Percentiles rank a stretch among this genome's conserved stretches.
These are phyloP conservation scores for Oegoconia quadripuncta DNA, from an alignment of 2,888 invertebrate species.

Conservation along the genomic window DNA sequence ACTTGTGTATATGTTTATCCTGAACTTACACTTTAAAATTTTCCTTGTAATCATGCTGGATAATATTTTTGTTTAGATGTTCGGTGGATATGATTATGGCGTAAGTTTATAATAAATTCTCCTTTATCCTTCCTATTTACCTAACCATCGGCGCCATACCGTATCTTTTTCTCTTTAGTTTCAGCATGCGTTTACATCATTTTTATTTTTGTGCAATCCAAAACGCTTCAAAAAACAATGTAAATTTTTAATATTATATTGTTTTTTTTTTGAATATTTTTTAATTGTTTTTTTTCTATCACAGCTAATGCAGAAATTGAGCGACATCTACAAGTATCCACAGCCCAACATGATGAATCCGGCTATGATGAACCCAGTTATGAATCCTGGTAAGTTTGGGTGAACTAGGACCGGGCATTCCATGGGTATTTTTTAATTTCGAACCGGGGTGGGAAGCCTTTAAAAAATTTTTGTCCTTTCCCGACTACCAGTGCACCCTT, in stretches of 20 bases:
- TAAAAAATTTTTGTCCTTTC: too few relatives aligned
- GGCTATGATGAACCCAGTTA: constrained; percentile 60
- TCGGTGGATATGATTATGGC: constrained; percentile 78
- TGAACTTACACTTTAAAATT: not conserved
- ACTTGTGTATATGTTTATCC: not conserved
- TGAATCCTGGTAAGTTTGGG: constrained; percentile 62
- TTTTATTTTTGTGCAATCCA: not conserved
- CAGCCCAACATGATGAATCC: constrained; percentile 61
- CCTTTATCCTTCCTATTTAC: constrained; percentile 30
- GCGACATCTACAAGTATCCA: constrained; percentile 62
- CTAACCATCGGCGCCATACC: constrained; percentile 29
- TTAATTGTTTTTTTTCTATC: constrained; percentile 19
- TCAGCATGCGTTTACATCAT: too few relatives aligned
- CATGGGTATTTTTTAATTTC: not conserved
- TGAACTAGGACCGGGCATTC: not conserved
- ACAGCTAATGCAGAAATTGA: constrained; percentile 72
- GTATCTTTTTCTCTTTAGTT: constrained; percentile 5
- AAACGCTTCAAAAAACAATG: not conserved
- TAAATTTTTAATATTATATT: not conserved
- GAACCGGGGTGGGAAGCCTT: too few relatives aligned
- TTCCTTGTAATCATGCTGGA: constrained; percentile 22
- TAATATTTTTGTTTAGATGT: constrained; percentile 69
- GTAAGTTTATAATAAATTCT: constrained; percentile 59
- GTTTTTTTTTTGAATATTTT: not conserved
- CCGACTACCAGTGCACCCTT: too few relatives aligned